Conservation (phyloP, 1,140 invertebrate species). For the Himalopsyche phryganea region DNA sequence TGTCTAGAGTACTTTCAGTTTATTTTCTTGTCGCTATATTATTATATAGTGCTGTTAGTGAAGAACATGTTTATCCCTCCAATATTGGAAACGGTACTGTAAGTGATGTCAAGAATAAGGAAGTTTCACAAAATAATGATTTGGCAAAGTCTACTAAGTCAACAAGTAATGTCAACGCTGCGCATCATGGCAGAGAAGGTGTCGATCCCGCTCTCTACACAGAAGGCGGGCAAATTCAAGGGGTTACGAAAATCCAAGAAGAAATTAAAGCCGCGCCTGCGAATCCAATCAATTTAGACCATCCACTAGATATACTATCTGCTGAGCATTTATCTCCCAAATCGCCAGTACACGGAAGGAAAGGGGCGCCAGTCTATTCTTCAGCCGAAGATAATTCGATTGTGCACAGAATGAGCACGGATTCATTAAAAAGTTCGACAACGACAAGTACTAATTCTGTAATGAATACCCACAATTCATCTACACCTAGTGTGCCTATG, state of each 20-base stretch:
- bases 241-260: background rate
- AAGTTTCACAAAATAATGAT: too few species aligned
- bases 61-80: too few species aligned
- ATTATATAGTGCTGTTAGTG: too few species aligned
- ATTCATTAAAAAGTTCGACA: background rate
- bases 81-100: background rate
- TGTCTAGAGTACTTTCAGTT: too few species aligned
- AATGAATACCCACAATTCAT: background rate
- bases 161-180: background rate
- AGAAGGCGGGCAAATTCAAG: conserved; percentile 9
- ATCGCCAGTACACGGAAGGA: conserved; percentile 10
- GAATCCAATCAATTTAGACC: background rate
- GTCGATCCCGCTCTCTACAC: background rate
- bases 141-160: background rate
- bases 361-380: background rate
- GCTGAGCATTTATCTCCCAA: background rate
- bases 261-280: background rate
- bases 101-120: background rate
- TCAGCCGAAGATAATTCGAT: too few species aligned
- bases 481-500: background rate
- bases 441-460: background rate
- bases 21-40: too few species aligned
- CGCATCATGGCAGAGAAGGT: conserved; percentile 6
- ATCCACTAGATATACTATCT: background rate
- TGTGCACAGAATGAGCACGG: too few species aligned